Evolutionary conservation across 2,797 vertebrate genomes (phyloP).

Genomic region (Poecile montanus): DNA sequence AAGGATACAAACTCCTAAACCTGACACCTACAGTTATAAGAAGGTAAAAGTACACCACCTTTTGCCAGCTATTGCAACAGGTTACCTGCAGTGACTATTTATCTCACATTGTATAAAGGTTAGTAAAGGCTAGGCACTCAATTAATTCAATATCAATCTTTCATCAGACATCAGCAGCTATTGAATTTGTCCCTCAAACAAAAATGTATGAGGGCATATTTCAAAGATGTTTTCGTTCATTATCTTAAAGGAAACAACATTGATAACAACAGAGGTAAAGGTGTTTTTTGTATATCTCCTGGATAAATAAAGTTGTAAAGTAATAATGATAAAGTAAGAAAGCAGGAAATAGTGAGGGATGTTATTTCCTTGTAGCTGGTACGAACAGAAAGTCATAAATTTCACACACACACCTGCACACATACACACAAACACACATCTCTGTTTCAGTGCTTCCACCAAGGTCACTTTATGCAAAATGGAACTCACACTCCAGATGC

Average conservation of each 20-base stretch:
- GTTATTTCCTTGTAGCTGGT: constrained; percentile 41
- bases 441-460: neutral
- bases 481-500: constrained; percentile 63
- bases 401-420: neutral
- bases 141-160: constrained; percentile 9
- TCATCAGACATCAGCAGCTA: neutral
- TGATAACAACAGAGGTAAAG: neutral
- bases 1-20: neutral
- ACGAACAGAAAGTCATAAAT: constrained; percentile 52
- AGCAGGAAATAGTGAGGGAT: neutral
- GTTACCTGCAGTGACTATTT: neutral
- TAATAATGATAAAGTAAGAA: constrained; percentile 28
- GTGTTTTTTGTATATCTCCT: constrained; percentile 26
- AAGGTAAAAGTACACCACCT: neutral
- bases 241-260: neutral
- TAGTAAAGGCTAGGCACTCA: constrained; percentile 18
- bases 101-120: neutral
- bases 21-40: neutral
- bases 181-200: neutral
- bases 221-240: neutral
- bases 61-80: neutral
- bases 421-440: neutral
- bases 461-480: constrained; percentile 76
- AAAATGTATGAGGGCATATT: neutral
- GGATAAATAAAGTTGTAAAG: constrained; percentile 41